A percentile compares a stretch with the other conserved stretches of the same genome.
These are phyloP conservation scores for Pempheris klunzingeri DNA, from an alignment of 2,797 vertebrate species.

Conservation along the genomic window DNA sequence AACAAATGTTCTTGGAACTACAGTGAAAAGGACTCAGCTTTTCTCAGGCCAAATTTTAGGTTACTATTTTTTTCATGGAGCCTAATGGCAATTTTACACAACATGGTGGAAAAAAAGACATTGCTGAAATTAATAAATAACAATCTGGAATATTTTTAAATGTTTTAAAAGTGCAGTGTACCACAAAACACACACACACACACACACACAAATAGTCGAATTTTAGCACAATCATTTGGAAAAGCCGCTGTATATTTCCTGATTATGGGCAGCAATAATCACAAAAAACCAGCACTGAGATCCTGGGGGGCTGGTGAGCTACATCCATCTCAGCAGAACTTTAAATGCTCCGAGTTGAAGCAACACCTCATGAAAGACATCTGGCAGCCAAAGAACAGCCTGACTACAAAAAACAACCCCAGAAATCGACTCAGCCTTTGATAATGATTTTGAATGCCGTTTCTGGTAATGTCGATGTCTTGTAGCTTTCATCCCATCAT, in stretches of 20 bases:
- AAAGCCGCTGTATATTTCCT: not conserved
- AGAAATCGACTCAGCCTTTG: conserved; percentile 25
- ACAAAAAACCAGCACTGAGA: not conserved
- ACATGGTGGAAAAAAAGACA: not conserved
- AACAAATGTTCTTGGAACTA: not conserved
- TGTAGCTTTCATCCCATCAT: conserved; percentile 48
- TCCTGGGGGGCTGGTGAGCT: not conserved
- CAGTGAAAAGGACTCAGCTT: not conserved
- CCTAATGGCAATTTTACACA: not conserved
- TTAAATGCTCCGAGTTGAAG: conserved; percentile 38
- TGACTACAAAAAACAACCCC: conserved; percentile 17
- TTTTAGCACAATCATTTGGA: not conserved
- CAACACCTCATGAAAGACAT: conserved; percentile 35
- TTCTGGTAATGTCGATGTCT: conserved; percentile 57
- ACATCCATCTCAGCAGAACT: conserved; percentile 39
- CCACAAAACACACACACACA: not conserved
- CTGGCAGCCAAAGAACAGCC: conserved; percentile 23
- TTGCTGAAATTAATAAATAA: too few relatives aligned
- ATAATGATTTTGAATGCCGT: conserved; percentile 44
- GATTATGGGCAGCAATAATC: not conserved
- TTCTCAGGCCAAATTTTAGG: not conserved
- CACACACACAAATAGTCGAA: not conserved
- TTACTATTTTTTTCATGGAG: not conserved
- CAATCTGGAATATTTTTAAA: too few relatives aligned
- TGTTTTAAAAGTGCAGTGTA: not conserved